Evolutionary conservation across 2,888 invertebrate genomes (phyloP).

Genomic region (Sylvicola cinctus): DNA sequence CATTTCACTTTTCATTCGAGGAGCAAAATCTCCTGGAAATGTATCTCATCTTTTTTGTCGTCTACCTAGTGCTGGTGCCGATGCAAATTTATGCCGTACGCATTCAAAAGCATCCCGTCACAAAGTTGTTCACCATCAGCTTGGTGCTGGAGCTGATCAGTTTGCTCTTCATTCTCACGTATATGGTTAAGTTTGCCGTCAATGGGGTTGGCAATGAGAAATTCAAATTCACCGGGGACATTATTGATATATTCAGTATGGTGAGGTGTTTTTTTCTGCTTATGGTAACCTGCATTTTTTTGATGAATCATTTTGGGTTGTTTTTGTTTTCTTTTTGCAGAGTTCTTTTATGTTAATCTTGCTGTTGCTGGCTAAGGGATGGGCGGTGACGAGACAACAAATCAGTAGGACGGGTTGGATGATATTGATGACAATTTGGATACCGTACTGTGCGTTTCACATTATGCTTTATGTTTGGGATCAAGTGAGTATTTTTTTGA

Average conservation of each 20-base stretch:
- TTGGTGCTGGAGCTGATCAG: slow-evolving; percentile 70
- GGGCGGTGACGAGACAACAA: slow-evolving; percentile 85
- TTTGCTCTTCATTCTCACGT: slow-evolving; percentile 66
- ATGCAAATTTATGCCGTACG: slow-evolving; percentile 80
- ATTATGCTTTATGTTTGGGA: slow-evolving; percentile 90
- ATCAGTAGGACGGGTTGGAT: slow-evolving; percentile 59
- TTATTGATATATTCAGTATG: slow-evolving; percentile 78
- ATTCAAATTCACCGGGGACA: slow-evolving; percentile 72
- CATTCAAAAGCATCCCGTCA: slow-evolving; percentile 77
- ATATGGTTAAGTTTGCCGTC: slow-evolving; percentile 73
- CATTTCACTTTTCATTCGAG: slow-evolving; percentile 94
- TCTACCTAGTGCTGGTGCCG: slow-evolving; percentile 68
- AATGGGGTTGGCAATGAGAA: slow-evolving; percentile 76
- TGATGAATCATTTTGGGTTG: not conserved
- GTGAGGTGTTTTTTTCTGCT: slow-evolving; percentile 28
- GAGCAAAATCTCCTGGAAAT: slow-evolving; percentile 81
- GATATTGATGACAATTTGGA: slow-evolving; percentile 47
- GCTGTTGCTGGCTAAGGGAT: slow-evolving; percentile 83
- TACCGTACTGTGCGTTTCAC: slow-evolving; percentile 76
- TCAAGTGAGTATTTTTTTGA: slow-evolving; percentile 42
- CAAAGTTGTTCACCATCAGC: slow-evolving; percentile 73
- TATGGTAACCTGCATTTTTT: slow-evolving; percentile 5
- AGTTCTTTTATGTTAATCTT: slow-evolving; percentile 85
- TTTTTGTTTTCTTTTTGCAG: slow-evolving; percentile 29
- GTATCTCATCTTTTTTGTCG: slow-evolving; percentile 69